Percentiles rank a stretch among this genome's conserved stretches.
phyloP scores from a whole-genome alignment of 2,888 invertebrate genomes.

The Girardia tigrina region DNA sequence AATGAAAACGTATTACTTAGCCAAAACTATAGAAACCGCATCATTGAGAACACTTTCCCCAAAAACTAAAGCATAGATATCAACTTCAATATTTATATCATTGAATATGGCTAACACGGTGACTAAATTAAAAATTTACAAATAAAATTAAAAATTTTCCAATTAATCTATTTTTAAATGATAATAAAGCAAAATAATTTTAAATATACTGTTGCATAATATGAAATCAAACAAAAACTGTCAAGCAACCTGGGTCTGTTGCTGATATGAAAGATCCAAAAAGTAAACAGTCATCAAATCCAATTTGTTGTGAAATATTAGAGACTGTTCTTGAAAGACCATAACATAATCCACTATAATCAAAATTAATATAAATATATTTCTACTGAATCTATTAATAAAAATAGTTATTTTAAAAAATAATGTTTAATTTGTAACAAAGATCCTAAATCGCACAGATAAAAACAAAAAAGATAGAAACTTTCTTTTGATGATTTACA shows the following conservation, averaged over 20 bases:
- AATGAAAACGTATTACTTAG: conserved; percentile 63
- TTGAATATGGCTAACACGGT: conserved; percentile 92
- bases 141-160: background rate
- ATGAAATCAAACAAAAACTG: too few species aligned
- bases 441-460: too few species aligned
- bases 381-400: too few species aligned
- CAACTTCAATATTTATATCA: conserved; percentile 88
- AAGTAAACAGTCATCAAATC: conserved; percentile 80
- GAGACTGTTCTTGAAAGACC: conserved; percentile 33
- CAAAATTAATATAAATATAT: too few species aligned
- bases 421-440: too few species aligned
- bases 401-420: too few species aligned
- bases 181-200: too few species aligned
- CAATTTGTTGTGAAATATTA: conserved; percentile 53
- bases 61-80: conserved; percentile 90
- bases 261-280: conserved; percentile 90
- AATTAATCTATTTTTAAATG: too few species aligned
- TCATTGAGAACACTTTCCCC: conserved; percentile 96
- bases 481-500: too few species aligned
- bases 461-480: too few species aligned
- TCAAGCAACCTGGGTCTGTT: conserved; percentile 71
- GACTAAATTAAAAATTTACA: conserved; percentile 50
- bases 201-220: too few species aligned
- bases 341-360: conserved; percentile 34
- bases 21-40: conserved; percentile 89